Evolutionary conservation across 2,797 vertebrate species (phyloP).

Genomic region (Pangasius macronema): DNA sequence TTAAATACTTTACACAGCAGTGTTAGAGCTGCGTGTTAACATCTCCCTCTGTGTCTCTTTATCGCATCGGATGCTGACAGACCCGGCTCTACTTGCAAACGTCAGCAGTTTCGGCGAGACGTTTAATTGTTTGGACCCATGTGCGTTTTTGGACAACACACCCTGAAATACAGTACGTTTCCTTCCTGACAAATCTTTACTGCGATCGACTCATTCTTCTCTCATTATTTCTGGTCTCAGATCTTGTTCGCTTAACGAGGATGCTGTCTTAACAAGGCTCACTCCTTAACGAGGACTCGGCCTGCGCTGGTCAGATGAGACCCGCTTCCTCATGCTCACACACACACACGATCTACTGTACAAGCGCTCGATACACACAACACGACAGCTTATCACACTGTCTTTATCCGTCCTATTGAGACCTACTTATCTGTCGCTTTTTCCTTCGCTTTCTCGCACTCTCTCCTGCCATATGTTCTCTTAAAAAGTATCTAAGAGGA

Average conservation of each 20-base stretch:
- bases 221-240: conserved; percentile 29
- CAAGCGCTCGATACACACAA: background rate
- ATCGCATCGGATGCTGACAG: conserved; percentile 26
- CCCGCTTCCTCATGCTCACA: conserved; percentile 1
- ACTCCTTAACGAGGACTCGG: conserved; percentile 27
- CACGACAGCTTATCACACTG: conserved; percentile 41
- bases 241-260: conserved; percentile 36
- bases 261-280: conserved; percentile 24
- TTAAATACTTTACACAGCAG: conserved; percentile 52
- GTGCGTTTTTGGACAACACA: background rate
- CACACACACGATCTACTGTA: conserved; percentile 8
- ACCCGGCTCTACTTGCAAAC: conserved; percentile 25
- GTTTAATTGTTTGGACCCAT: background rate
- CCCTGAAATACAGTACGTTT: background rate
- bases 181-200: conserved; percentile 26
- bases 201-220: conserved; percentile 24
- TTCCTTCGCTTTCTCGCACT: conserved; percentile 1
- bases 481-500: conserved; percentile 36
- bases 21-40: conserved; percentile 22
- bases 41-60: conserved; percentile 46
- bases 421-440: conserved; percentile 31
- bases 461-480: conserved; percentile 39
- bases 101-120: conserved; percentile 15
- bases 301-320: conserved; percentile 28
- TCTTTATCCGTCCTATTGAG: conserved; percentile 35